Conservation (phyloP, 35 echinoderm and acorn worm genomes). For the Ophioderma brevispina region DNA sequence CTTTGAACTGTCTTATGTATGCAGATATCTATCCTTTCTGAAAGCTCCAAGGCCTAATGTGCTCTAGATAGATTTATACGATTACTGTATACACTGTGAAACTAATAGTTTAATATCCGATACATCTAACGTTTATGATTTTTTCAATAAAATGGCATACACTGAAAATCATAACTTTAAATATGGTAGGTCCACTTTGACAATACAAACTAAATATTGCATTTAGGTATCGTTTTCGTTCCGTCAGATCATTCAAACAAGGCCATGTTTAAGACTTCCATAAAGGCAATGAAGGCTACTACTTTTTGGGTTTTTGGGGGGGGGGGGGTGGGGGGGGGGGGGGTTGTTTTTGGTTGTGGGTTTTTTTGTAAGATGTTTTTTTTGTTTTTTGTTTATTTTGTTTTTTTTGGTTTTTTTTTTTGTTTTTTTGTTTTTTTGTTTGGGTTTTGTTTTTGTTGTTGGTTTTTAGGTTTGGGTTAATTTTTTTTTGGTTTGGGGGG, state of each 20-base stretch:
- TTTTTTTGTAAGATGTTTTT: too few relatives aligned
- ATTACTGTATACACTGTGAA: not conserved
- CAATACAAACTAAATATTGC: not conserved
- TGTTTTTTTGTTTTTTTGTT: too few relatives aligned
- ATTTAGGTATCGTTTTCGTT: not conserved
- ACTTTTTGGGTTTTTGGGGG: not conserved
- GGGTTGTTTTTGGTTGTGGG: too few relatives aligned
- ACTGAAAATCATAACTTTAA: not conserved
- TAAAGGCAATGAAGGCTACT: not conserved
- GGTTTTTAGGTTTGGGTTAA: too few relatives aligned
- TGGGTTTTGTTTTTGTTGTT: too few relatives aligned
- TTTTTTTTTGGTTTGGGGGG: too few relatives aligned
- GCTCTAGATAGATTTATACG: not conserved
- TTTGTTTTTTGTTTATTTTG: too few relatives aligned
- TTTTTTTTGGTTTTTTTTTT: too few relatives aligned
- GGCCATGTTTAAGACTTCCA: too few relatives aligned
- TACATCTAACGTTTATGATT: not conserved
- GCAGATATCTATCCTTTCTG: slow-evolving; percentile 26
- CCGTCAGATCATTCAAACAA: too few relatives aligned
- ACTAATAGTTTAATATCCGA: not conserved
- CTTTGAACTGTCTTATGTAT: not conserved
- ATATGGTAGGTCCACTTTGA: not conserved
- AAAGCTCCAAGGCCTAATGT: not conserved
- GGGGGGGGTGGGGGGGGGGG: too few relatives aligned
- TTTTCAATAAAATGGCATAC: not conserved